Percentiles rank a stretch among this genome's conserved stretches.
Conservation (phyloP, 2,888 invertebrate genomes). For the Amiota mariae region DNA sequence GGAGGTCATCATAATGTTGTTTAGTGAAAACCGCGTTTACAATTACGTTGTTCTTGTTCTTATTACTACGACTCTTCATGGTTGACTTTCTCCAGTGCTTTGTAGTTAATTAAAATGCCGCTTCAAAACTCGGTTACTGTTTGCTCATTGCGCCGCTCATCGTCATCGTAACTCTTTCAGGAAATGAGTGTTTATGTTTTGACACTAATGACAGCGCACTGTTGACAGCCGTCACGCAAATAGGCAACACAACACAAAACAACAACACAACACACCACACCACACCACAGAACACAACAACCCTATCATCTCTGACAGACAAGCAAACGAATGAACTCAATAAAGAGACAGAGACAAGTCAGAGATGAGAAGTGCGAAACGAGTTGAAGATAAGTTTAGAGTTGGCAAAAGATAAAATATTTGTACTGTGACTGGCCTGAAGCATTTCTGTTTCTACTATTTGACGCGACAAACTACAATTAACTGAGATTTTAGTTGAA, state of each 20-base stretch:
- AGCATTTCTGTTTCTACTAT: neutral
- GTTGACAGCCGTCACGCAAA: constrained; percentile 5
- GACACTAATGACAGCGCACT: constrained; percentile 54
- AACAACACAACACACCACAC: neutral
- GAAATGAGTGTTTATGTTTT: constrained; percentile 57
- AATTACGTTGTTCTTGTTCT: neutral
- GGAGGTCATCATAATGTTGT: too few species aligned
- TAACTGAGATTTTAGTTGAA: constrained; percentile 32
- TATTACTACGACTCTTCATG: neutral
- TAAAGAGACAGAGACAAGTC: too few species aligned
- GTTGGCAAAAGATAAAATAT: neutral
- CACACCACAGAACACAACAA: constrained; percentile 7
- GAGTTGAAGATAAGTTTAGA: too few species aligned
- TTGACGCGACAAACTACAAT: constrained; percentile 45
- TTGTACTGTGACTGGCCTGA: neutral
- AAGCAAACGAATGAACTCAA: neutral
- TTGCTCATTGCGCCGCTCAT: neutral
- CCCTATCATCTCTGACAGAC: neutral
- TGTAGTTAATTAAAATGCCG: constrained; percentile 60
- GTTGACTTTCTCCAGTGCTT: neutral
- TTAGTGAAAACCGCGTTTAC: too few species aligned
- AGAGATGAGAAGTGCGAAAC: too few species aligned
- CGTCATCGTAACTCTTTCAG: constrained; percentile 55
- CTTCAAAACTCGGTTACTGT: neutral
- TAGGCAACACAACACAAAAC: constrained; percentile 12